Base-by-base conservation (phyloP, 1,140 invertebrate genomes). In the Heterodera schachtii region DNA sequence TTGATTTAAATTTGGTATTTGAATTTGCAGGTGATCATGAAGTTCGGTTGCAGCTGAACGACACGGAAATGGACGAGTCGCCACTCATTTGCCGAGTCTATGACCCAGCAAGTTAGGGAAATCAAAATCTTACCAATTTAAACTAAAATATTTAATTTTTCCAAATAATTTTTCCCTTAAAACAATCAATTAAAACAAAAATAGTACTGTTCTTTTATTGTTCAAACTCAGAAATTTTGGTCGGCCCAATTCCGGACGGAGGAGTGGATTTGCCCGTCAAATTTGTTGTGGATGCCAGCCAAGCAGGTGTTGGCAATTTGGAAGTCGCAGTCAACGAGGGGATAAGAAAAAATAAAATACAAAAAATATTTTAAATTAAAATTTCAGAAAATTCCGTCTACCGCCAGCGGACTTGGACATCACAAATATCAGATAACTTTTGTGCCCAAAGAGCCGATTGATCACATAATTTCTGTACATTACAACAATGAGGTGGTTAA, bases 251-350 rank as follows among this genome's bases (percentile, higher is more conserved):
- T 76, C 94, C 94, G 11, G 92, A 94, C 84, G 95, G 96, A 76
- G 94, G 95, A 47, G 94, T 98, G 46, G 95, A 95, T 70, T 95
- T 95, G 84, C 93, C 94, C 31, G 94, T 96, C 16, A 95, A 96
- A 88, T 95, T 98, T 91, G 76, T 88, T 96, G 96, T 98, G 60
- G 96, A 98, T 92, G 96, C 96, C 8, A 95, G 94, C 83, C 94
- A 95, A 90, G 96, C 96, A 77, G 97, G 97, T 19, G 97, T 98
- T 92, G 97, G 97, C 11, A 98, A 97, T 91, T 91, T 98, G 73
- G 97, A 98, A 92, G 98, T 98, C 64, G 96, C 95, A 41, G 97
- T 98, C 83, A 95, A 94, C 82, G 95, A 95, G 88, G 96, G 95
- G 7, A 93, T 95, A 70, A 67, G 44, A 47, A 44, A n/a, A n/a